Conservation (phyloP, 2,888 invertebrate species). For the Eristalis arbustorum region DNA sequence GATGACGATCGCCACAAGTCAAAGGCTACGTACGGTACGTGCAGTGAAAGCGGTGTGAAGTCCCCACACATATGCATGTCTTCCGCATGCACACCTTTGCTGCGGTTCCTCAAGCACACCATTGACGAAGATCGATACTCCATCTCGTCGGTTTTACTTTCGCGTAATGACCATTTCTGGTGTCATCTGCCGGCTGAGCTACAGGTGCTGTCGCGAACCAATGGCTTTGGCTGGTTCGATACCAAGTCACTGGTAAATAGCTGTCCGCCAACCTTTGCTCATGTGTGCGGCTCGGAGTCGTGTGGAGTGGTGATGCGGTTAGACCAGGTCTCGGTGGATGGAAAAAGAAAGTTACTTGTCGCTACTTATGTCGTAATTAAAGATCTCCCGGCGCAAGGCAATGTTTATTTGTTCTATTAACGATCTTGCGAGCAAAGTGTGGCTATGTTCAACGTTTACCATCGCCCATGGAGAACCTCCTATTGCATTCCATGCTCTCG, state of each 20-base stretch:
- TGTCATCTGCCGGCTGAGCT: conserved; percentile 44
- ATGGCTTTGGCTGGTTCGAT: neutral
- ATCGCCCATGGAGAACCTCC: conserved; percentile 20
- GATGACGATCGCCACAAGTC: conserved; percentile 34
- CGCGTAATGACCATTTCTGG: conserved; percentile 67
- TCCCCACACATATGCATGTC: conserved; percentile 10
- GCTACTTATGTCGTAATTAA: conserved; percentile 59
- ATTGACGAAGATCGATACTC: conserved; percentile 40
- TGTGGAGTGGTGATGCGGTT: conserved; percentile 17
- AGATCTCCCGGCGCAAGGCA: conserved; percentile 41
- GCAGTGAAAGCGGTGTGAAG: conserved; percentile 44
- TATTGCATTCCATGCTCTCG: conserved; percentile 38
- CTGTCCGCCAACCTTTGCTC: neutral
- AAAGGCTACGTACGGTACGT: conserved; percentile 30
- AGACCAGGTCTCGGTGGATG: conserved; percentile 43
- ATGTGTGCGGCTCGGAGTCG: neutral
- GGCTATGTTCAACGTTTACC: conserved; percentile 6
- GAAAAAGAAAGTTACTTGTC: conserved; percentile 62
- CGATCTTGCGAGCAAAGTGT: conserved; percentile 5
- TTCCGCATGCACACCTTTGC: neutral
- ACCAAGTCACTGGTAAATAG: neutral
- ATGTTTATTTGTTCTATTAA: conserved; percentile 49
- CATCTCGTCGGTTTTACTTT: conserved; percentile 60
- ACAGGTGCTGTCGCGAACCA: neutral
- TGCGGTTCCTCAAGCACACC: neutral